Evolutionary conservation across 2,797 vertebrate genomes (phyloP).

Genomic region (Sphenopsis melanotis): DNA sequence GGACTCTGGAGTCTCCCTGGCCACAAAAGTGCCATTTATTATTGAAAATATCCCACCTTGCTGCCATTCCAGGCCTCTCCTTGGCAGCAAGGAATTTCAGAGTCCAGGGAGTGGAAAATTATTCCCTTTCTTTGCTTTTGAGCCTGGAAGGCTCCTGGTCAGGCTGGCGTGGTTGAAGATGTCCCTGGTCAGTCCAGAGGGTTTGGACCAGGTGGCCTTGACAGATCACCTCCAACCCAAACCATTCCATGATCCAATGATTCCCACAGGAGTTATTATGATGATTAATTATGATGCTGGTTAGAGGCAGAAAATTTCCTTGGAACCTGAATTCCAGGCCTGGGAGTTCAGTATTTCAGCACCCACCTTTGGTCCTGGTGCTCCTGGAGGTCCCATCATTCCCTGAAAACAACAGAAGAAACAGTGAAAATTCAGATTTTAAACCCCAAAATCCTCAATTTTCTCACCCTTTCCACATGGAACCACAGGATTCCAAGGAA

Average conservation of each 20-base stretch:
- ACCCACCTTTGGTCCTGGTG: constrained; percentile 80
- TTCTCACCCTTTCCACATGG: neutral
- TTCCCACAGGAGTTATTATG: neutral
- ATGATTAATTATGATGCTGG: neutral
- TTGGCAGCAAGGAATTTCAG: neutral
- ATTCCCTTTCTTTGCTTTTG: neutral
- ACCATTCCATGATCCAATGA: neutral
- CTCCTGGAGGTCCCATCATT: constrained; percentile 74
- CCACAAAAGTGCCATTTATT: neutral
- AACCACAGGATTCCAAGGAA: neutral
- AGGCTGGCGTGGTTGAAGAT: neutral
- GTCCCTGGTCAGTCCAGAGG: neutral
- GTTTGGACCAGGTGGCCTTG: neutral
- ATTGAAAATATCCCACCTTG: neutral
- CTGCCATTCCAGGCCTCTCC: neutral
- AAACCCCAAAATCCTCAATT: neutral
- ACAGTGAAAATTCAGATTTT: neutral
- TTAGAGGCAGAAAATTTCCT: neutral
- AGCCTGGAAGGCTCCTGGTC: neutral
- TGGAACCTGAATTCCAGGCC: neutral
- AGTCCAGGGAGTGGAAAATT: neutral
- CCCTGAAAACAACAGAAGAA: constrained; percentile 74
- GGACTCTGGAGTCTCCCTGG: neutral
- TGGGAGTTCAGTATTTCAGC: neutral
- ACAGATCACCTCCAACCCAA: neutral